Evolutionary conservation across 2,888 invertebrate genomes (phyloP), one percentile per base, ranked within the genome.

Genomic region (Catocala nupta): DNA sequence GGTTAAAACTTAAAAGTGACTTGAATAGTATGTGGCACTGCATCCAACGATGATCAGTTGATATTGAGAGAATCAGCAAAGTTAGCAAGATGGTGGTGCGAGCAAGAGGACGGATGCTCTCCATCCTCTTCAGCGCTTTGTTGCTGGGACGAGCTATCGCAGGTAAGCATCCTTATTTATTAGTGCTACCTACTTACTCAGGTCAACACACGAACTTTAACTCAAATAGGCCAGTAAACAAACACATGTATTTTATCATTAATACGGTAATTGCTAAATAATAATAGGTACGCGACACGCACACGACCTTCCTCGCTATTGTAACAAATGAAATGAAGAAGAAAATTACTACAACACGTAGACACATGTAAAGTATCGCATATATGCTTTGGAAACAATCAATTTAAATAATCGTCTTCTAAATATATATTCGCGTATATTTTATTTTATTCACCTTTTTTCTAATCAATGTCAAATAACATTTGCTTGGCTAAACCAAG

Each of bases 91-190:
- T 93, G 93, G 85, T 83, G 80, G 81, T 83, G 70, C 82, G 87
- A 70, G 87, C 83, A 65, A 85, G 88, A 74, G 83, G 88, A 58
- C 88, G 90, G 62, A 81, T 91, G 80, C 85, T 94, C 75, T 92
- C 93, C 61, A 90, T 94, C 69, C 81, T 94, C 71, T 92, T 94
- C 87, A 94, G 92, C 82, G 90, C 90, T 52, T 77, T 94, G 71
- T 88, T 94, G 58, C 87, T 94, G 71, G 93, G 93, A 68, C 87
- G 93, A 67, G 93, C 91, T 72, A 89, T 94, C 68, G 91, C 93
- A 84, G 93, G 94, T 93, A 78, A 87, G 88, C 70, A 16, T 53
- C 33, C 16, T 43, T 39, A 47, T 25, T 58, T 55, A 13, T 48
- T 11, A 36, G 47, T 39, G 6, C 36, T 39, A 39, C 36, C 1